These are phyloP conservation scores for Lamproptera curius DNA, from an alignment of 2,888 invertebrate genomes.

Conservation along the genomic window DNA sequence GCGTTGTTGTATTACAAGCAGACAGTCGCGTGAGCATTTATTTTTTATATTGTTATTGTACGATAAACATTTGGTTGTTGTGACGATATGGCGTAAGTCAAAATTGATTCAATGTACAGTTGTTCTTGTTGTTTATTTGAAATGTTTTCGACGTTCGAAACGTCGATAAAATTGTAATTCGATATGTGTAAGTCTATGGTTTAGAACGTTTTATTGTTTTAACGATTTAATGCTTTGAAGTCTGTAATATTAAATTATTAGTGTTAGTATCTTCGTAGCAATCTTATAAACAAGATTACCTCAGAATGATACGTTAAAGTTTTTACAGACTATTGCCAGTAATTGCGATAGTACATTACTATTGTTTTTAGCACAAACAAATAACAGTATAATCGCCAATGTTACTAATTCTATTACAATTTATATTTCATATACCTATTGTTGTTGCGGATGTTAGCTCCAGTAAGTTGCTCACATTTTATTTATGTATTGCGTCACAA, in stretches of 20 bases:
- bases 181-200: neutral
- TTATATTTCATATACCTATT: constrained; percentile 38
- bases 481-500: constrained; percentile 20
- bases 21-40: constrained; percentile 74
- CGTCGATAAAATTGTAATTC: neutral
- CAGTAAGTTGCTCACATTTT: constrained; percentile 5
- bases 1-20: constrained; percentile 36
- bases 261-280: constrained; percentile 61
- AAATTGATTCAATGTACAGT: constrained; percentile 31
- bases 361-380: constrained; percentile 39
- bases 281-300: constrained; percentile 68
- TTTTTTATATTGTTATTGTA: constrained; percentile 63
- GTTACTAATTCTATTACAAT: constrained; percentile 39
- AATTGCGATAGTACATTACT: constrained; percentile 46
- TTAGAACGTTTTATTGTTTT: constrained; percentile 14
- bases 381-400: constrained; percentile 17
- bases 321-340: constrained; percentile 22
- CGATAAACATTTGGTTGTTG: constrained; percentile 21
- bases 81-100: constrained; percentile 29
- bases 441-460: constrained; percentile 21
- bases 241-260: constrained; percentile 28
- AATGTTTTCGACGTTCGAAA: neutral
- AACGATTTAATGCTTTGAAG: constrained; percentile 14
- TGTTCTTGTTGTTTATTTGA: constrained; percentile 8
- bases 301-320: constrained; percentile 56